phyloP scores from a whole-genome alignment of 2,888 invertebrate species.

The Ectemnius lituratus region DNA sequence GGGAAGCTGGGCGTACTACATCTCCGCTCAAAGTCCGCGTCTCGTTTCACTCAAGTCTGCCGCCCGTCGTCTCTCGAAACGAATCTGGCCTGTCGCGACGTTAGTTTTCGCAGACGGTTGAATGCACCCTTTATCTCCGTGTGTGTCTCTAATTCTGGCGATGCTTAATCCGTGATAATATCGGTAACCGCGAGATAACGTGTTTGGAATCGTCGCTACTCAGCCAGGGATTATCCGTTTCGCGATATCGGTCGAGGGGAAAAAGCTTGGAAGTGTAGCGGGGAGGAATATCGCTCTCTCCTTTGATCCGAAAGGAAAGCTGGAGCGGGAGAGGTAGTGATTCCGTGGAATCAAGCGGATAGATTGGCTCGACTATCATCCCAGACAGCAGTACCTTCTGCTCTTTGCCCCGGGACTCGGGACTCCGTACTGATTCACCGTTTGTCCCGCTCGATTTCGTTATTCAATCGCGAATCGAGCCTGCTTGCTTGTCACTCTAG shows the following conservation, averaged over 20 bases:
- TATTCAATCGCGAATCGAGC: neutral
- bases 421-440: neutral
- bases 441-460: constrained; percentile 4
- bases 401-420: constrained; percentile 1
- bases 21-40: too few relatives aligned
- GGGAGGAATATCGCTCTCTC: neutral
- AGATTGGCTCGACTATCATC: neutral
- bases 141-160: neutral
- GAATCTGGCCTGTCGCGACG: neutral
- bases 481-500: constrained; percentile 26
- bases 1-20: too few relatives aligned
- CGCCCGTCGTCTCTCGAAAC: too few relatives aligned
- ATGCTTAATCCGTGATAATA: constrained; percentile 51
- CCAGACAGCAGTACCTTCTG: neutral
- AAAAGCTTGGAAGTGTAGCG: constrained; percentile 14
- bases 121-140: constrained; percentile 7
- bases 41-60: too few relatives aligned
- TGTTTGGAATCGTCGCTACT: constrained; percentile 53
- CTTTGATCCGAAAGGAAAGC: neutral
- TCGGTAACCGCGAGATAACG: constrained; percentile 49
- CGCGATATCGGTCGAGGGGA: constrained; percentile 37
- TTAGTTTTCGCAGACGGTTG: neutral
- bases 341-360: neutral
- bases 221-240: constrained; percentile 49
- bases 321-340: neutral